Percentiles rank a stretch among this genome's conserved stretches.
These are phyloP conservation scores for Germaria angustata DNA, from an alignment of 2,888 invertebrate genomes.

Conservation along the genomic window DNA sequence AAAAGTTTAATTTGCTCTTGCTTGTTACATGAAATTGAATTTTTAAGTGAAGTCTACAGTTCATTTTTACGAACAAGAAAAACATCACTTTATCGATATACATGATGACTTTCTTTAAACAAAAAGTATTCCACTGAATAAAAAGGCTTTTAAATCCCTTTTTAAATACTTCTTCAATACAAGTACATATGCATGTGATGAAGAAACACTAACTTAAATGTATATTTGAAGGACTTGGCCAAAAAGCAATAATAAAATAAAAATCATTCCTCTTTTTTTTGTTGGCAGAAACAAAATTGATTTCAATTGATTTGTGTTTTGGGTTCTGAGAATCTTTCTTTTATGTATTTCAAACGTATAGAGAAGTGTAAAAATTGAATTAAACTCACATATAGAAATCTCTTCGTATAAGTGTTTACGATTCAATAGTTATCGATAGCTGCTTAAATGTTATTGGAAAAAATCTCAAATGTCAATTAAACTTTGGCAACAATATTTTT, in stretches of 20 bases:
- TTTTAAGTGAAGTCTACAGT: too few species aligned
- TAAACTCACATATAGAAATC: slow-evolving; percentile 41
- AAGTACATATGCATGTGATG: too few species aligned
- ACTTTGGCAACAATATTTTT: background rate
- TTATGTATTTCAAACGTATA: background rate
- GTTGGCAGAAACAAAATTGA: background rate
- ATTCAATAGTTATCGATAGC: slow-evolving; percentile 33
- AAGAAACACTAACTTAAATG: slow-evolving; percentile 31
- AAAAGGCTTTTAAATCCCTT: too few species aligned
- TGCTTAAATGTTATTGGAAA: slow-evolving; percentile 15
- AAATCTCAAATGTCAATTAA: slow-evolving; percentile 19
- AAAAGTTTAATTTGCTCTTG: too few species aligned
- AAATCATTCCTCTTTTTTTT: background rate
- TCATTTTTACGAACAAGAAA: too few species aligned
- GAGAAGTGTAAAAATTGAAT: slow-evolving; percentile 45
- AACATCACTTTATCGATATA: too few species aligned
- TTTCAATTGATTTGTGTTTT: background rate
- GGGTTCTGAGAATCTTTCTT: background rate
- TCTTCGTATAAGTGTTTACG: background rate
- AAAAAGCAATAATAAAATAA: background rate
- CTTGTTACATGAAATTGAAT: too few species aligned
- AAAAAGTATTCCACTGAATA: too few species aligned
- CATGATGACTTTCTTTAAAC: too few species aligned
- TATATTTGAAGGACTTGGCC: background rate
- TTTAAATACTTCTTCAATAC: too few species aligned